These are phyloP conservation scores for Phoxinus phoxinus DNA, from an alignment of 2,113 vertebrate species.

Conservation along the genomic window DNA sequence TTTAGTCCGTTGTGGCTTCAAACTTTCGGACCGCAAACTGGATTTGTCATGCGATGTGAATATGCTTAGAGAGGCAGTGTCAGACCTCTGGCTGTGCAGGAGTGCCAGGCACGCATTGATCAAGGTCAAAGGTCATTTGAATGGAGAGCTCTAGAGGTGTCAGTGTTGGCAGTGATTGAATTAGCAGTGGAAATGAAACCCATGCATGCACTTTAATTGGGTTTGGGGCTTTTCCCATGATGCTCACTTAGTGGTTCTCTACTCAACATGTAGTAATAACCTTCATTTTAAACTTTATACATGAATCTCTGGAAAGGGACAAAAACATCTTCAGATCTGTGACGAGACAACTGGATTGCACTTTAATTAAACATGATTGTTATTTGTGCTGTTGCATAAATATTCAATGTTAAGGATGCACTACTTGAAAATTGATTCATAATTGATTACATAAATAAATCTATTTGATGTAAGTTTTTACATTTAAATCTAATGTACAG, in stretches of 20 bases:
- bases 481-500: background rate
- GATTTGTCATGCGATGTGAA: slow-evolving; percentile 35
- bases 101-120: slow-evolving; percentile 38
- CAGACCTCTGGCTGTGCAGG: slow-evolving; percentile 7
- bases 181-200: slow-evolving; percentile 46
- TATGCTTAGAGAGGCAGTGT: slow-evolving; percentile 3
- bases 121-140: slow-evolving; percentile 41
- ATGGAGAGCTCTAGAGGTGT: slow-evolving; percentile 34
- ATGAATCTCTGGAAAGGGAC: background rate
- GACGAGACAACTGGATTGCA: background rate
- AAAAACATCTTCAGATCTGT: background rate
- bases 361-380: background rate
- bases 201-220: slow-evolving; percentile 38
- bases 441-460: background rate
- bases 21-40: slow-evolving; percentile 6
- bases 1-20: slow-evolving; percentile 6
- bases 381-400: background rate
- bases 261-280: slow-evolving; percentile 6
- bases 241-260: slow-evolving; percentile 15
- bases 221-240: slow-evolving; percentile 47
- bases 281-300: slow-evolving; percentile 42
- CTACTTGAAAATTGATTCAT: background rate
- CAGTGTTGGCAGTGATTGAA: slow-evolving; percentile 41
- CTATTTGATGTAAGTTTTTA: background rate
- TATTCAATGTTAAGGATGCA: background rate